These are phyloP conservation scores for Corticium candelabrum DNA, from an alignment of 37 sponge, comb jelly and placozoan species.

Conservation along the genomic window DNA sequence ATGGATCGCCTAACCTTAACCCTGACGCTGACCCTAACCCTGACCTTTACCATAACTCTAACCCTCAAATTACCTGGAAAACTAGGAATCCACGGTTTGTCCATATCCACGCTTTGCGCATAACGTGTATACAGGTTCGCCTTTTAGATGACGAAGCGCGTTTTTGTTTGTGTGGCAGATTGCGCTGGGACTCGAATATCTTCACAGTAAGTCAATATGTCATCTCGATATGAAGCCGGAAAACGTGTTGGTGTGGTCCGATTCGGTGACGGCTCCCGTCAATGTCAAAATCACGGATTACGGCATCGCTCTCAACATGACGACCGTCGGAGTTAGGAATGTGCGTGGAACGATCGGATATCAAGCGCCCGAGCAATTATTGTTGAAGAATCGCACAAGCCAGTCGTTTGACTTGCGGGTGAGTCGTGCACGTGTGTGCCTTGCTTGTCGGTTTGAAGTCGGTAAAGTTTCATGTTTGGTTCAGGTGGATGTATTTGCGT, in stretches of 20 bases:
- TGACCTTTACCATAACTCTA: too few relatives aligned
- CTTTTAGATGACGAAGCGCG: too few relatives aligned
- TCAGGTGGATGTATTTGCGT: constrained; percentile 90
- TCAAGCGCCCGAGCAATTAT: constrained; percentile 61
- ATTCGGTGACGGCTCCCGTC: constrained; percentile 42
- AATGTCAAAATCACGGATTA: constrained; percentile 86
- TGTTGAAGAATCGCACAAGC: neutral
- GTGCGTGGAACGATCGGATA: constrained; percentile 86
- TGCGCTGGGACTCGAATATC: constrained; percentile 72
- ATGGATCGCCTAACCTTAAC: too few relatives aligned
- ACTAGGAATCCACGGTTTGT: too few relatives aligned
- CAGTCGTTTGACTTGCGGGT: neutral
- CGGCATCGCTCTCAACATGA: constrained; percentile 53
- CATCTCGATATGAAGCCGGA: constrained; percentile 85
- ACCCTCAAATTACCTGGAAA: too few relatives aligned
- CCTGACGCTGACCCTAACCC: too few relatives aligned
- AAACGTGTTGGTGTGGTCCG: constrained; percentile 75
- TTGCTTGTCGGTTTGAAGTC: too few relatives aligned
- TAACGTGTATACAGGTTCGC: too few relatives aligned
- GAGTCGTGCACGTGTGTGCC: too few relatives aligned
- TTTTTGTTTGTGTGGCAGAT: too few relatives aligned
- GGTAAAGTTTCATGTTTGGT: too few relatives aligned
- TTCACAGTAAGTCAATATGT: constrained; percentile 61
- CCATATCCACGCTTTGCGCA: too few relatives aligned
- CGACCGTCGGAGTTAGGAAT: constrained; percentile 64